Conservation (phyloP, 2,888 invertebrate genomes). For the Laothoe populi region DNA sequence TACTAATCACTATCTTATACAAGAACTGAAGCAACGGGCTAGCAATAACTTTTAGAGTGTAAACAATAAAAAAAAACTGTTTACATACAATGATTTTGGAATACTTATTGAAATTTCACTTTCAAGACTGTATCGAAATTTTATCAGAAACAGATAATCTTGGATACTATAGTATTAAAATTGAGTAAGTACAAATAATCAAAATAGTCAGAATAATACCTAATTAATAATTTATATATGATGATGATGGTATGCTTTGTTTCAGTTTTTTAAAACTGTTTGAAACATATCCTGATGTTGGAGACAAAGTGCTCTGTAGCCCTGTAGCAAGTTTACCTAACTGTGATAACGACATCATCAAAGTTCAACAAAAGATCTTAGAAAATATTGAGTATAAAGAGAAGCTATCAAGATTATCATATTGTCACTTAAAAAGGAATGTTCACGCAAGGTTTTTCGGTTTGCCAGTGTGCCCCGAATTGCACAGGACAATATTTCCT, state of each 20-base stretch:
- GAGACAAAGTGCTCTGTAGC: constrained; percentile 87
- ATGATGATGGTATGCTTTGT: constrained; percentile 38
- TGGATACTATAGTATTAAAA: constrained; percentile 87
- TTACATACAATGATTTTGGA: constrained; percentile 70
- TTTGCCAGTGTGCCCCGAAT: constrained; percentile 88
- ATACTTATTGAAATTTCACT: constrained; percentile 86
- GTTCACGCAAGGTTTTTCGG: constrained; percentile 88
- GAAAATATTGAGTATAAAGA: constrained; percentile 67
- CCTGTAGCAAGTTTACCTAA: constrained; percentile 86
- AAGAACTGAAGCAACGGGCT: no score
- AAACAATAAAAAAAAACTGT: no score
- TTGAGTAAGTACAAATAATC: constrained; percentile 85
- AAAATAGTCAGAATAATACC: not conserved
- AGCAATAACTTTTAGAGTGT: no score
- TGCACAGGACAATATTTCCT: constrained; percentile 87
- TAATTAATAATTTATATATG: no score
- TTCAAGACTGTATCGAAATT: constrained; percentile 86
- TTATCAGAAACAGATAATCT: constrained; percentile 84
- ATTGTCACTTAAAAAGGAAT: constrained; percentile 84
- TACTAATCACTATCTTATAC: no score
- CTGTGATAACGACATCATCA: constrained; percentile 86
- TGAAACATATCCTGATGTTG: constrained; percentile 88
- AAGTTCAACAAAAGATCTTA: constrained; percentile 85
- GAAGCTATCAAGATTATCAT: constrained; percentile 54
- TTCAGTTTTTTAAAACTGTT: constrained; percentile 89